Evolutionary conservation across 2,113 vertebrate species (phyloP).

Genomic region (Scalopus aquaticus): DNA sequence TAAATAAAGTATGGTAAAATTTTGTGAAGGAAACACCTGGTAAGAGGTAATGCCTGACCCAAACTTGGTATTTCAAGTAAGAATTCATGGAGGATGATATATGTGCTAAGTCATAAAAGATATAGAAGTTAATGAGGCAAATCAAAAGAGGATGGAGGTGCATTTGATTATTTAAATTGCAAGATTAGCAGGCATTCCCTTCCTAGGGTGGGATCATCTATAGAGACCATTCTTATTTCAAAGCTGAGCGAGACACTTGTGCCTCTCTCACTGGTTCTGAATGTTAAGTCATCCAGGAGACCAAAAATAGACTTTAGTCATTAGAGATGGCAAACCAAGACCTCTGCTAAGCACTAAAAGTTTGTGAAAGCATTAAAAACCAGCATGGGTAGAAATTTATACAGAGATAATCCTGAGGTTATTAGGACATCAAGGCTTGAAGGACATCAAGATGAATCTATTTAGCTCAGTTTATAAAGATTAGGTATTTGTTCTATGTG

Average conservation of each 20-base stretch:
- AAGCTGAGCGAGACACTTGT: not conserved
- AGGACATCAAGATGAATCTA: not conserved
- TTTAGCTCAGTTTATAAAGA: slow-evolving; percentile 18
- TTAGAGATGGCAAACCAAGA: slow-evolving; percentile 47
- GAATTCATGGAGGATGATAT: not conserved
- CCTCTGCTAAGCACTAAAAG: slow-evolving; percentile 46
- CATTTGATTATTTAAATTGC: not conserved
- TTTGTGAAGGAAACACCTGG: not conserved
- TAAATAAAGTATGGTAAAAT: not conserved
- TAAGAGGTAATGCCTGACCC: not conserved
- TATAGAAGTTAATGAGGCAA: not conserved
- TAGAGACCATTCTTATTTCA: not conserved
- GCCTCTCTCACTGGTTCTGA: not conserved
- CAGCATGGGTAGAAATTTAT: slow-evolving; percentile 41
- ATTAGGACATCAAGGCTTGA: slow-evolving; percentile 38
- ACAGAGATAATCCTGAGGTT: slow-evolving; percentile 39
- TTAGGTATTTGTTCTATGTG: not conserved
- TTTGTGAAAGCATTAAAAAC: slow-evolving; percentile 55
- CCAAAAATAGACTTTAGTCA: slow-evolving; percentile 58
- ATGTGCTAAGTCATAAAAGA: not conserved
- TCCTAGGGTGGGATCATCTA: not conserved
- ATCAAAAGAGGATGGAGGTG: not conserved
- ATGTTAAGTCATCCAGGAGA: slow-evolving; percentile 48
- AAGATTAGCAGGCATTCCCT: not conserved
- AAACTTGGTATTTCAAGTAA: not conserved